phyloP scores from a whole-genome alignment of 2,797 vertebrate genomes.

The Silurus lanzhouensis region DNA sequence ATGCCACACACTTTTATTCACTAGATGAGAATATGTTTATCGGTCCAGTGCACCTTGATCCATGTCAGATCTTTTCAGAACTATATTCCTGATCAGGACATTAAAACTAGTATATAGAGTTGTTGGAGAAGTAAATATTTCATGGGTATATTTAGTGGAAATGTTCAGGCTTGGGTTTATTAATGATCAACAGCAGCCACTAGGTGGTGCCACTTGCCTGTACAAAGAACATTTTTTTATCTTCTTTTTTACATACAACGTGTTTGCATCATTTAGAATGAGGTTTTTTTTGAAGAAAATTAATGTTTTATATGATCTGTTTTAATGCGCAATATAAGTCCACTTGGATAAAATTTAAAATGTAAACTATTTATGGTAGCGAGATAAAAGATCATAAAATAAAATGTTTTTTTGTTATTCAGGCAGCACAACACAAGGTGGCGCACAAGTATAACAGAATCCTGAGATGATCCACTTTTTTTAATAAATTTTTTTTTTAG shows the following conservation, averaged over 20 bases:
- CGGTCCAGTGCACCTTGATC: neutral
- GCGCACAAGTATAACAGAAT: neutral
- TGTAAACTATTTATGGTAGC: neutral
- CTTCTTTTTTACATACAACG: neutral
- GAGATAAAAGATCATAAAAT: constrained; percentile 3
- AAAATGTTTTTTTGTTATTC: neutral
- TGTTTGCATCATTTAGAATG: too few relatives aligned
- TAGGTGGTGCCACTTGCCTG: constrained; percentile 59
- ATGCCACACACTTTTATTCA: neutral
- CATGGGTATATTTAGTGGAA: neutral
- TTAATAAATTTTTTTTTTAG: too few relatives aligned
- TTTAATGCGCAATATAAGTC: neutral
- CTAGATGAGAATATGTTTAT: neutral
- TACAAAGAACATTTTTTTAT: neutral
- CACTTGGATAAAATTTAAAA: neutral
- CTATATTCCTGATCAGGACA: neutral
- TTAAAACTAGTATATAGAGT: neutral
- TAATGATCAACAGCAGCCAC: constrained; percentile 27
- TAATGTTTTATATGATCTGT: neutral
- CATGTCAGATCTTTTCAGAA: neutral
- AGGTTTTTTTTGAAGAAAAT: neutral
- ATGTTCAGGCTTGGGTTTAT: neutral
- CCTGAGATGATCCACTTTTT: neutral
- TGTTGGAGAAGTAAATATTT: neutral
- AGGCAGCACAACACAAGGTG: neutral